phyloP scores from a whole-genome alignment of 2,888 invertebrate species.

The Acheta domesticus region DNA sequence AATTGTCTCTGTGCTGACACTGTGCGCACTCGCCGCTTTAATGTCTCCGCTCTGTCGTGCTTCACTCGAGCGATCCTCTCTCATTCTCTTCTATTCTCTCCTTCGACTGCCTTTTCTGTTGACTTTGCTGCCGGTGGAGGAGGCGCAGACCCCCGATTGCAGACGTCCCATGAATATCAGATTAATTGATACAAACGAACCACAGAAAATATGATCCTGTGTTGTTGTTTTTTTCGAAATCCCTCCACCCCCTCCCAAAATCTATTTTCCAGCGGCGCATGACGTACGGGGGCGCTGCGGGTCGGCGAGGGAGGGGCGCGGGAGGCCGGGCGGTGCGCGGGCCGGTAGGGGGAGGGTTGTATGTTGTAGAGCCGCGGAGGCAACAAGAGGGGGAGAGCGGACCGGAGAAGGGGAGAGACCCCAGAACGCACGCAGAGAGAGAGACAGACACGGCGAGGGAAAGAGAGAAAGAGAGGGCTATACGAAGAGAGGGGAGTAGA shows the following conservation, averaged over 20 bases:
- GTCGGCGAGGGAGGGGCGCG: not conserved
- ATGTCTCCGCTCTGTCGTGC: no score
- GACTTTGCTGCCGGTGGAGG: no score
- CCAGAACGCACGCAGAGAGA: not conserved
- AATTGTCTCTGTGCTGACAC: no score
- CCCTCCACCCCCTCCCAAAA: not conserved
- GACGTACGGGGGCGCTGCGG: not conserved
- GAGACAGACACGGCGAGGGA: slow-evolving; percentile 21
- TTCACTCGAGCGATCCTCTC: no score
- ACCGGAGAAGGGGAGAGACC: not conserved
- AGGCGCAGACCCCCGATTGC: no score
- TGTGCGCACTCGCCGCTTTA: no score
- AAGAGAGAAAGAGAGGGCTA: not conserved
- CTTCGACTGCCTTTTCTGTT: no score
- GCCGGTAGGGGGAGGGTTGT: not conserved
- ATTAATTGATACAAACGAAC: not conserved
- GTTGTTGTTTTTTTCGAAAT: not conserved
- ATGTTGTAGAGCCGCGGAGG: not conserved
- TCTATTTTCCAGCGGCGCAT: not conserved
- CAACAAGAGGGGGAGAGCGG: slow-evolving; percentile 5
- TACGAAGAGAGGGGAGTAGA: slow-evolving; percentile 26
- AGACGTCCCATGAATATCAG: not conserved
- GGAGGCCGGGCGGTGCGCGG: not conserved
- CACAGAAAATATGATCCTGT: not conserved
- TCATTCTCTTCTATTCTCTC: no score